Evolutionary conservation across 1,140 invertebrate species (phyloP), one percentile per base, ranked within the genome.

Genomic region (Diabrotica undecimpunctata): DNA sequence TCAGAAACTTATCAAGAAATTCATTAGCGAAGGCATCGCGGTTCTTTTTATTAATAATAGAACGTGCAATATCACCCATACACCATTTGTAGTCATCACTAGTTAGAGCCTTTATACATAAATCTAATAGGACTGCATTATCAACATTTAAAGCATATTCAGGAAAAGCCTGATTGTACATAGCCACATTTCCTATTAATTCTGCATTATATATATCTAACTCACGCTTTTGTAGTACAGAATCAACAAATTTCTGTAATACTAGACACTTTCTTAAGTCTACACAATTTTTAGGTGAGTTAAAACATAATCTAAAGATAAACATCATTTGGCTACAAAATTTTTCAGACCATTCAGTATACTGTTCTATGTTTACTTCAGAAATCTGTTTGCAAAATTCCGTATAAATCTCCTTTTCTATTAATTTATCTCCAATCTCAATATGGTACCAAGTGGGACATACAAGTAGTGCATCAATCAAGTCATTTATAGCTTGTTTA

Each of bases 151-250:
- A 38, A n/a, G 56, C 11, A 37, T 51, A 25, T 61, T 61, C 13
- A 10, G 59, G 59, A 61, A 51, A 61, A 6, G 14, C 13, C 10
- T 52, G 35, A 51, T 61, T 52, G 14, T 61, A 61, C 5, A 14
- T 50, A 13, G 52, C 8, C 0, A 61, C 59, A n/a, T 52, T 52
- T 1, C 25, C 25, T 25, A 25, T 2, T 25, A 25, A 25, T 25
- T 25, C 25, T 25, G 25, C 25, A 2, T 1, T 25, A 25, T 25
- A 25, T 25, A 1, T 25, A 25, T 25, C 4, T 25, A 25, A 25
- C 4, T 25, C 25, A 25, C 25, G 25, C 25, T 25, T 25, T 25
- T 25, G 1, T 25, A 25, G 25, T 12, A 59, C 7, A 8, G 46
- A n/a, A 8, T 2, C 39, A 41, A 13, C 11, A 8, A 41, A 36